Evolutionary conservation across 2,113 vertebrate genomes (phyloP).

Genomic region (Pimephales promelas): DNA sequence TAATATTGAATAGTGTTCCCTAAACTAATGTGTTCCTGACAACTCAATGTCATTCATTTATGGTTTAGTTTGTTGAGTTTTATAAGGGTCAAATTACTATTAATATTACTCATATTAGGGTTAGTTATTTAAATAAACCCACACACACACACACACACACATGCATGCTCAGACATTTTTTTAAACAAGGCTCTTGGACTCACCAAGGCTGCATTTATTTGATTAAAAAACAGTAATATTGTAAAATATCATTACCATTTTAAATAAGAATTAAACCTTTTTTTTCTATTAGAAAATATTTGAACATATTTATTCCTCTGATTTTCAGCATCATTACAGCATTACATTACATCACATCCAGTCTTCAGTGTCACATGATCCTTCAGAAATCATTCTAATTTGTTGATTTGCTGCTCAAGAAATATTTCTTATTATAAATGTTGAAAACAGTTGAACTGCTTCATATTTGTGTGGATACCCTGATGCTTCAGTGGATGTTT

Average conservation of each 20-base stretch:
- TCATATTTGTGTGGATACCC: neutral
- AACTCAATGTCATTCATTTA: neutral
- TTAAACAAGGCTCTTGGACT: neutral
- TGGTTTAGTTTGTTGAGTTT: neutral
- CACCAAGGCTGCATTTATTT: neutral
- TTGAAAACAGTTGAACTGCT: neutral
- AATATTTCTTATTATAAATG: neutral
- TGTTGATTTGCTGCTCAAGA: neutral
- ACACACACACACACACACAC: too few relatives aligned
- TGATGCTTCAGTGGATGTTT: neutral
- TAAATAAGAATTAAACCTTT: too few relatives aligned
- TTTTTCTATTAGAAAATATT: neutral
- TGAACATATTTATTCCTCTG: neutral
- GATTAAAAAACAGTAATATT: neutral
- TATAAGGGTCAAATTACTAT: neutral
- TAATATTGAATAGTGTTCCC: too few relatives aligned
- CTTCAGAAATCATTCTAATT: neutral
- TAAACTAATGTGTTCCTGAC: too few relatives aligned
- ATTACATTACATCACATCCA: too few relatives aligned
- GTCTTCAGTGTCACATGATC: slow-evolving; percentile 1
- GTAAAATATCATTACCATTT: neutral
- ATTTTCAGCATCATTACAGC: neutral
- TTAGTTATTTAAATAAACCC: neutral
- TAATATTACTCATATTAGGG: neutral
- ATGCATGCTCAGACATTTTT: neutral